phyloP scores from a whole-genome alignment of 1,140 invertebrate genomes.

The Drosophila ananassae region DNA sequence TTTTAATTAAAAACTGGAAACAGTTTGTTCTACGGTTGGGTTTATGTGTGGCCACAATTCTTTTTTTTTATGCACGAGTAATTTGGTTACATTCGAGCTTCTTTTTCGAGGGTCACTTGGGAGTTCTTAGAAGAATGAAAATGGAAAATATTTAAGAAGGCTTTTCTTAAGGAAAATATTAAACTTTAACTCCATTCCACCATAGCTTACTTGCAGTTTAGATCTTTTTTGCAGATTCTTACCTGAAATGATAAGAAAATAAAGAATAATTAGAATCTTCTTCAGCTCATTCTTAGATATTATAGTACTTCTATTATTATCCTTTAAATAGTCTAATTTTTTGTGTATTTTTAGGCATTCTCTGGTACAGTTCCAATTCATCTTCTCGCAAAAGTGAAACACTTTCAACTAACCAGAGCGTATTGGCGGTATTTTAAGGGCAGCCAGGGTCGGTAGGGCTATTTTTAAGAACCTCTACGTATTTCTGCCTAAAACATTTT shows the following conservation, averaged over 20 bases:
- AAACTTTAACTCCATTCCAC: not conserved
- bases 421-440: constrained; percentile 72
- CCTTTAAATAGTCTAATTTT: too few species aligned
- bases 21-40: constrained; percentile 23
- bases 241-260: constrained; percentile 55
- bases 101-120: constrained; percentile 44
- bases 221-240: constrained; percentile 17
- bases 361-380: not conserved
- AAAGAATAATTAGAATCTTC: not conserved
- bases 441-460: constrained; percentile 70
- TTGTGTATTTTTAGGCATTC: too few species aligned
- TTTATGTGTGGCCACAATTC: constrained; percentile 47
- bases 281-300: too few species aligned
- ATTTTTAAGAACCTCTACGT: constrained; percentile 64
- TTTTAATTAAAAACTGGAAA: constrained; percentile 68
- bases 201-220: not conserved
- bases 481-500: constrained; percentile 27
- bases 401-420: constrained; percentile 56
- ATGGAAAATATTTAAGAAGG: constrained; percentile 16
- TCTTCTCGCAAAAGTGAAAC: constrained; percentile 69
- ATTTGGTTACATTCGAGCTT: constrained; percentile 66
- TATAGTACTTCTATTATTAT: not conserved
- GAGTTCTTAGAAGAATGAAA: not conserved
- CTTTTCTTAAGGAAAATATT: constrained; percentile 8
- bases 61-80: constrained; percentile 58